Evolutionary conservation across 1,140 invertebrate species (phyloP), one percentile per base, ranked within the genome.

Genomic region (Oryctes rhinoceros): DNA sequence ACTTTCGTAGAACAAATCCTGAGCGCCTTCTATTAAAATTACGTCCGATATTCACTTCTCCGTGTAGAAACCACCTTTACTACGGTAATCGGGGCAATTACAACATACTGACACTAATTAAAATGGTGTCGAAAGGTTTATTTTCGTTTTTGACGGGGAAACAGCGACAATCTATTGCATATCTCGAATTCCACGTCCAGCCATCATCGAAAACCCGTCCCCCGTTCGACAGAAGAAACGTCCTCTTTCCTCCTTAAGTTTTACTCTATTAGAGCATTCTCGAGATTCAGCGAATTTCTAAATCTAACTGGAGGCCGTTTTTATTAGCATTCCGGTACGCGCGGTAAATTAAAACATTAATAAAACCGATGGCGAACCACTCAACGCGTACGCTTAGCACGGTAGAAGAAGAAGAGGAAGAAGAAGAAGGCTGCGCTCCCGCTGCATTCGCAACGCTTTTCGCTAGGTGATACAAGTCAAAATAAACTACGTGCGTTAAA

Each of bases 161-260:
- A 59, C 53, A n/a, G 53, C 53, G 53, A 59, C 53, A 59, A 59
- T 59, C 53, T 59, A 59, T 18, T 18, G 53, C 53, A 59, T 59
- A 59, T 59, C 53, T 59, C 53, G 53, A 59, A 59, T 59, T 59
- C 53, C 53, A n/a, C 18, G 15, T 10, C 9, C 39, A n/a, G 15
- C 7, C 15, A 59, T 59, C 53, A 6, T 59, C 53, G 7, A 59
- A 59, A 59, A 59, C 53, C 53, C 53, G 53, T 59, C 53, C 53
- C 18, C 39, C 39, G 39, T 44, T 44, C 5, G 39, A 44, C 18
- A 59, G 53, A 59, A 59, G 53, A 59, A 59, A 59, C 53, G 53
- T 18, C 53, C 53, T 59, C 15, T 18, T 44, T 59, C 18, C 15
- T 7, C 0, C 53, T 59, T 59, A 5, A 59, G 53, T 59, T 59